Evolutionary conservation across 2,888 invertebrate species (phyloP).

Genomic region (Dilophus febrilis): DNA sequence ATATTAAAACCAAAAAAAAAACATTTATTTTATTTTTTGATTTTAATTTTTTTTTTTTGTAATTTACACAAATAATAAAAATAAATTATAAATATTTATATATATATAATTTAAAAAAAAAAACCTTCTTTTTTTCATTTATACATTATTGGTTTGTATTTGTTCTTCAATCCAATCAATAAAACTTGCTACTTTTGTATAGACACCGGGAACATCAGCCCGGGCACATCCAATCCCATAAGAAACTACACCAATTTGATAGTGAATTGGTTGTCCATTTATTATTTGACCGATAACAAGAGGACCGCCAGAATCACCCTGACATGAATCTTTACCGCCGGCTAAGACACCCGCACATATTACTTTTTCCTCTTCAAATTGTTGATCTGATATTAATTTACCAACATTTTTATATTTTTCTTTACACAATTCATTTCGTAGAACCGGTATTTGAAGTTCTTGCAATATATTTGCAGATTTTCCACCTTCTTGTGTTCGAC

Average conservation of each 20-base stretch:
- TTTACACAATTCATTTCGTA: conserved; percentile 42
- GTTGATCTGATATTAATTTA: conserved; percentile 17
- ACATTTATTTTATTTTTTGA: no score
- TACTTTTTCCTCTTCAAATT: conserved; percentile 24
- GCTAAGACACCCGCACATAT: conserved; percentile 24
- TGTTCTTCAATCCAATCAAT: conserved; percentile 39
- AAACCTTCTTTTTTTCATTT: no score
- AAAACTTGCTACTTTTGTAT: conserved; percentile 40
- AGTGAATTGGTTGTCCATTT: conserved; percentile 11
- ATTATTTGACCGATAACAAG: conserved; percentile 19
- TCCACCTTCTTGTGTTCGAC: conserved; percentile 37
- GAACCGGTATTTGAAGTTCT: conserved; percentile 54
- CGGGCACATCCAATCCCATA: conserved; percentile 48
- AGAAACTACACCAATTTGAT: conserved; percentile 45
- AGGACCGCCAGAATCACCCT: conserved; percentile 29
- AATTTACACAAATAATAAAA: no score
- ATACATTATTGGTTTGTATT: no score
- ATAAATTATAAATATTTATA: no score
- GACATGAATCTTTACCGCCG: conserved; percentile 27
- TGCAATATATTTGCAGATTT: conserved; percentile 44
- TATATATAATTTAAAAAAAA: no score
- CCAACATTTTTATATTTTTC: conserved; percentile 19
- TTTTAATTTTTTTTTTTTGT: no score
- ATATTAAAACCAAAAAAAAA: no score
- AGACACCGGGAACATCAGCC: conserved; percentile 44